phyloP scores from a whole-genome alignment of 2,113 vertebrate genomes.

The Apteryx owenii region DNA sequence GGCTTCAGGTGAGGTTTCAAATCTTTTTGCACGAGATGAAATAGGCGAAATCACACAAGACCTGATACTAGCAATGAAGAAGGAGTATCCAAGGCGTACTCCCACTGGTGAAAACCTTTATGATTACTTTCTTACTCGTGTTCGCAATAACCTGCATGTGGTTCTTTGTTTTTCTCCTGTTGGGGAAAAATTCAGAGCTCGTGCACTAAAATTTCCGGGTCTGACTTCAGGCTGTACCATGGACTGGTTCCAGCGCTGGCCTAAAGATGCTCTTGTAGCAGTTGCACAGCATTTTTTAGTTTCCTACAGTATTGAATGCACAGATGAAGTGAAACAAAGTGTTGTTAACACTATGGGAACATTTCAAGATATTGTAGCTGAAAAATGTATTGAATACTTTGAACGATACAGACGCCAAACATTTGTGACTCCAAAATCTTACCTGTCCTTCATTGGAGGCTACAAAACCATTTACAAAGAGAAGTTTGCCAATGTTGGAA shows the following conservation, averaged over 20 bases:
- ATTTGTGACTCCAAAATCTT: slow-evolving; percentile 88
- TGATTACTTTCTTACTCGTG: slow-evolving; percentile 84
- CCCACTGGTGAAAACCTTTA: slow-evolving; percentile 84
- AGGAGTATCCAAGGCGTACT: slow-evolving; percentile 75
- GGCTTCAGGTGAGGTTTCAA: slow-evolving; percentile 85
- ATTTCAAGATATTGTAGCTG: slow-evolving; percentile 86
- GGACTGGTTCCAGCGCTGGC: slow-evolving; percentile 89
- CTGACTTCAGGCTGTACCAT: slow-evolving; percentile 88
- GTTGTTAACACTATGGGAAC: slow-evolving; percentile 84
- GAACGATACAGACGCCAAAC: slow-evolving; percentile 83
- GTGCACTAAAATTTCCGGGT: slow-evolving; percentile 82
- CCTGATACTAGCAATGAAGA: slow-evolving; percentile 82
- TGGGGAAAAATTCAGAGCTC: slow-evolving; percentile 84
- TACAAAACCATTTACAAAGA: slow-evolving; percentile 84
- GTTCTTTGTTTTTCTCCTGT: slow-evolving; percentile 89
- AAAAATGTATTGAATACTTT: slow-evolving; percentile 84
- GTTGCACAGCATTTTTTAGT: slow-evolving; percentile 85
- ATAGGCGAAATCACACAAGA: slow-evolving; percentile 85
- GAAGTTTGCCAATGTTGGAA: slow-evolving; percentile 77
- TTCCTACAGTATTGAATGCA: slow-evolving; percentile 81
- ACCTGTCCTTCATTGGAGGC: slow-evolving; percentile 85
- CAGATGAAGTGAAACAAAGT: slow-evolving; percentile 80
- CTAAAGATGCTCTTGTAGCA: slow-evolving; percentile 85
- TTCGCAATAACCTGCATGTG: slow-evolving; percentile 83
- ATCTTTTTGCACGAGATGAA: slow-evolving; percentile 86